These are phyloP conservation scores for Atherinomorus stipes DNA, from an alignment of 2,113 vertebrate species.

Conservation along the genomic window DNA sequence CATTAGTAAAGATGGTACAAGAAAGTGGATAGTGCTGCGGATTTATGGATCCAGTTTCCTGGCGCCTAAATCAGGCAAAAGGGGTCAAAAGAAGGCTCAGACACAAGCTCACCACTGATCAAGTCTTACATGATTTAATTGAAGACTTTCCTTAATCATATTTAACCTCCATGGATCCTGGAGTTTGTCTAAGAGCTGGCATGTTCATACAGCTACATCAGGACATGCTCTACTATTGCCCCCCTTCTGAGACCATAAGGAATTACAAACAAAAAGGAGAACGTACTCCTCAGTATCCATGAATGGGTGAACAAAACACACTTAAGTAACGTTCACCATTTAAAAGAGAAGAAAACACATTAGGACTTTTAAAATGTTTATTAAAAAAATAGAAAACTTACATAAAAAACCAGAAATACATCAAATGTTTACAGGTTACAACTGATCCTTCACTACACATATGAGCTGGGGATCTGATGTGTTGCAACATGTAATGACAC, in stretches of 20 bases:
- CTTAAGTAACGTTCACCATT: neutral
- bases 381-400: conserved; percentile 96
- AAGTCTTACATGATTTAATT: conserved; percentile 26
- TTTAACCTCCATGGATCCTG: conserved; percentile 5
- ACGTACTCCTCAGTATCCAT: neutral
- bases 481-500: conserved; percentile 27
- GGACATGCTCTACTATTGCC: conserved; percentile 49
- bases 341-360: too few relatives aligned
- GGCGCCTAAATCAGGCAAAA: conserved; percentile 47
- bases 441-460: conserved; percentile 51
- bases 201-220: neutral
- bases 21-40: conserved; percentile 8
- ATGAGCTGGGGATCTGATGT: conserved; percentile 58
- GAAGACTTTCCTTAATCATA: neutral
- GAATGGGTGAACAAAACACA: neutral
- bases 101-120: conserved; percentile 1
- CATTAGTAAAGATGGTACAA: conserved; percentile 20
- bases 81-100: conserved; percentile 17
- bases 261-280: conserved; percentile 8
- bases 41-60: conserved; percentile 19
- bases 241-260: conserved; percentile 26
- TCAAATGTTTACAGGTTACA: conserved; percentile 62
- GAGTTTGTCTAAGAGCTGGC: neutral
- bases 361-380: conserved; percentile 89
- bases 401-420: conserved; percentile 91